Base-by-base conservation (phyloP, 2,888 invertebrate genomes). In the Platypus cylindrus region DNA sequence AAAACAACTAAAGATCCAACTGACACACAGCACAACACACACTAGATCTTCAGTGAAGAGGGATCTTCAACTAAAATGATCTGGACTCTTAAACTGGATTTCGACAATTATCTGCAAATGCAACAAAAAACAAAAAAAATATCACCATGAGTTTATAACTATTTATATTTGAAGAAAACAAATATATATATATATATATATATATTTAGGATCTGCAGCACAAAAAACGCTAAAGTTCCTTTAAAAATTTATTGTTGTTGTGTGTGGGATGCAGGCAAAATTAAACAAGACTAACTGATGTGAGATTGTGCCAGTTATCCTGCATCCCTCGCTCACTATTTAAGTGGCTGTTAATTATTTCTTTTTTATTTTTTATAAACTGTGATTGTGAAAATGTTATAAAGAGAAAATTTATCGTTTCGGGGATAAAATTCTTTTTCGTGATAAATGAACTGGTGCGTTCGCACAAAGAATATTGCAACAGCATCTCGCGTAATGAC, bases 261-360 rank as follows among this genome's bases (percentile, higher is more conserved):
- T n/a, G 46, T 43, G 40, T 40, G 40, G 40, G 47, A 36, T 36
- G 47, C 45, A 43, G 47, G 40, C 20, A 24, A 14, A 25, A 35
- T 26, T 17, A 24, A 31, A 36, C 36, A 18, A 18, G n/a, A 25
- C 22, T 24, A 30, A 30, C 20, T 30, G 30, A 17, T 28, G 30
- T 12, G 29, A n/a, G n/a, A 11, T 3, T 9, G 24, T 24, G 43
- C 34, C 28, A 20, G 26, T 32, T 17, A 23, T 28, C 30, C 39
- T 30, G 36, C 45, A 36, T 34, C 41, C 36, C 31, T 31, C 34
- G 34, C 33, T 32, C 17, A 30, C 32, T 25, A 45, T 50, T 50
- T 49, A 53, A 48, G 56, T 57, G 58, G 56, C 59, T 58, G 58
- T 59, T 56, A 52, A n/a, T n/a, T n/a, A n/a, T n/a, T n/a, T n/a